Conservation (phyloP, 2,888 invertebrate species). For the Caenorhabditis doughertyi region DNA sequence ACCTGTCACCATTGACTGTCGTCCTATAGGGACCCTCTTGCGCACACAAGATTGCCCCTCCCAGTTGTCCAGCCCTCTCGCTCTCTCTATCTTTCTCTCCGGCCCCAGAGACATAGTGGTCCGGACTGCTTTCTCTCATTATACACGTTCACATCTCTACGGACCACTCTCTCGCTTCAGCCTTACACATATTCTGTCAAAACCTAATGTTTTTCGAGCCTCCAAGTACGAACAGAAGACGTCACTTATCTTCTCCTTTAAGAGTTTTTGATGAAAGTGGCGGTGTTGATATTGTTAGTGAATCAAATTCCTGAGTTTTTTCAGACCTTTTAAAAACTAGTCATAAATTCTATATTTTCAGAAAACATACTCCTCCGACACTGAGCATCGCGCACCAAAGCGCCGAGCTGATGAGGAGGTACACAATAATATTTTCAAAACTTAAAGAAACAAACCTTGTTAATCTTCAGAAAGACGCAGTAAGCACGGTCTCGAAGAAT, state of each 20-base stretch:
- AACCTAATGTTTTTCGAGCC: neutral
- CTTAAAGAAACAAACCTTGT: neutral
- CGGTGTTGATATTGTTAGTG: neutral
- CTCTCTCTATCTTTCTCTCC: neutral
- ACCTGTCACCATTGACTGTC: neutral
- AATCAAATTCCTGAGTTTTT: neutral
- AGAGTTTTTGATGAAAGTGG: neutral
- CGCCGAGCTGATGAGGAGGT: conserved; percentile 71
- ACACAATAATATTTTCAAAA: neutral
- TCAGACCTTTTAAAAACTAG: neutral
- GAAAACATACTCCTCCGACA: conserved; percentile 30
- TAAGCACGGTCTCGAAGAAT: conserved; percentile 21
- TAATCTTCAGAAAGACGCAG: conserved; percentile 40
- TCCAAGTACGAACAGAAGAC: neutral
- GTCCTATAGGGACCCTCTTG: neutral
- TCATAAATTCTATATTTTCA: conserved; percentile 20
- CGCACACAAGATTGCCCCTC: neutral
- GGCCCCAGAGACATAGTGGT: neutral
- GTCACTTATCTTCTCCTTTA: neutral
- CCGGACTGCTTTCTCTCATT: neutral
- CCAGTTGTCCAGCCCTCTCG: neutral
- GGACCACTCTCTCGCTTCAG: neutral
- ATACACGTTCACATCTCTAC: neutral
- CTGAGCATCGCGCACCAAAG: conserved; percentile 66
- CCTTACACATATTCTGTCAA: neutral